A percentile compares a stretch with the other conserved stretches of the same genome.
phyloP scores from a whole-genome alignment of 2,797 vertebrate species.

The Onychomys leucogaster region DNA sequence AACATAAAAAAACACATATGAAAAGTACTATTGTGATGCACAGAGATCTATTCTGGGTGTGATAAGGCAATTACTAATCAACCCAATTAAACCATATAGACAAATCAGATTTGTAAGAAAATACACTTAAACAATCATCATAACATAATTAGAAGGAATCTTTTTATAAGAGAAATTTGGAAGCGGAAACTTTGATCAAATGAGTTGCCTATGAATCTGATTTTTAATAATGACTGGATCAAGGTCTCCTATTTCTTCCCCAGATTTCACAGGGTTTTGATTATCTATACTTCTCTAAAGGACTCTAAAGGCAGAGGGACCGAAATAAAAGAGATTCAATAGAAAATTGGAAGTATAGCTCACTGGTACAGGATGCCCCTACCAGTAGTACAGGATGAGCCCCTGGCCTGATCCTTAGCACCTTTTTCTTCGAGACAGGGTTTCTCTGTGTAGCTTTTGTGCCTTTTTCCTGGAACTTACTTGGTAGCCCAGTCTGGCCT shows the following conservation, averaged over 20 bases:
- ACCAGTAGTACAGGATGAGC: background rate
- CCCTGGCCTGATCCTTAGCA: background rate
- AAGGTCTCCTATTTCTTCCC: background rate
- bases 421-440: too few species aligned
- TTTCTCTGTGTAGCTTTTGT: too few species aligned
- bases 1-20: background rate
- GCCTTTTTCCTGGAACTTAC: too few species aligned
- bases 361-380: background rate
- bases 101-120: background rate
- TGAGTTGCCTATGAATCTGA: constrained; percentile 21
- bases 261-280: background rate
- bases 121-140: background rate
- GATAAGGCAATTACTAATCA: constrained; percentile 38
- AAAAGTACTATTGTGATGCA: constrained; percentile 38
- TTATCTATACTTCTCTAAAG: constrained; percentile 24
- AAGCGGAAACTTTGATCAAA: constrained; percentile 60
- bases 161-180: constrained; percentile 29
- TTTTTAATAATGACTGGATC: constrained; percentile 19
- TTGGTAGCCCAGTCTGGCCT: too few species aligned
- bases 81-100: constrained; percentile 26
- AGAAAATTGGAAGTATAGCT: background rate
- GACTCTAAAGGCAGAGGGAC: constrained; percentile 11
- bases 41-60: background rate
- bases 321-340: constrained; percentile 23
- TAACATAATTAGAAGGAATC: constrained; percentile 46